Base-by-base conservation (phyloP, 2,888 invertebrate species). In the Apantesis nais region DNA sequence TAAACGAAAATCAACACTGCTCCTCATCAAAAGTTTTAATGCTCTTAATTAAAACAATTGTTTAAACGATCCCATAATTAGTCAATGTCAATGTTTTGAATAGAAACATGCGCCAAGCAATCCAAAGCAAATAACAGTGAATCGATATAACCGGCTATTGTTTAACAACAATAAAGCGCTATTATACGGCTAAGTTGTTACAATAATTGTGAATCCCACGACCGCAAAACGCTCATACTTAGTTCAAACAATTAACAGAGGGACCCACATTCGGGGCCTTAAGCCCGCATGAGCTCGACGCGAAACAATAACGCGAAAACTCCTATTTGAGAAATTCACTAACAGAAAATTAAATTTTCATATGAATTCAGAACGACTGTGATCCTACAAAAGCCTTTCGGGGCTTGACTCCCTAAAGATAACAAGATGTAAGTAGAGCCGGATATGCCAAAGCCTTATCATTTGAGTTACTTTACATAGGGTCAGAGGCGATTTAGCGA, bases 321-420 rank as follows among this genome's bases (percentile, higher is more conserved):
- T 88, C 87, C 87, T 84, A 88, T 92, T 92, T 88, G 89, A 88
- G 91, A 90, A 90, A 90, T 91, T 91, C 90, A 89, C 90, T 90
- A 89, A 90, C 91, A 88, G 90, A 92, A 92, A 92, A 93, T 93
- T 93, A 89, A 93, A 93, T 93, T 92, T 94, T 93, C 93, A 92
- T 93, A 93, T 90, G 91, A 92, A 92, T 93, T 90, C 86, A 79
- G 86, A 85, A 89, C 85, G 83, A 84, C 86, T 85, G 87, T 89
- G 90, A 93, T 92, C 92, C 90, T 85, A 89, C 88, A 88, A 91
- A 92, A 93, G 92, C 91, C 89, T 90, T 90, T 89, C 82, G 86
- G 87, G 87, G 85, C 87, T 86, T 84, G 86, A 88, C 88, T 89
- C 83, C 86, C 87, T 76, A 86, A 88, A 92, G 91, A 92, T 92